Conservation (phyloP, 1,140 invertebrate genomes). For the Cherax quadricarinatus region DNA sequence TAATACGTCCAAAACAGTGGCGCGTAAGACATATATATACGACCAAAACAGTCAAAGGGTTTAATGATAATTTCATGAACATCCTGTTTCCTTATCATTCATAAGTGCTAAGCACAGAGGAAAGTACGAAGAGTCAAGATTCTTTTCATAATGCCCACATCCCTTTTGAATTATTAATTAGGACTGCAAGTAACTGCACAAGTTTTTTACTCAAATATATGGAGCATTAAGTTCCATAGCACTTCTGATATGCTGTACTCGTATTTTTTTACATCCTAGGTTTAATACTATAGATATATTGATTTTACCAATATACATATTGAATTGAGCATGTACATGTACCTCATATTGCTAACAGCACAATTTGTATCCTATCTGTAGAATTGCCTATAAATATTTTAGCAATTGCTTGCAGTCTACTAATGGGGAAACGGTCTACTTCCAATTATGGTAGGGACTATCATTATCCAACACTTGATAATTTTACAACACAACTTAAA, state of each 20-base stretch:
- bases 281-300: no score
- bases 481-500: not conserved
- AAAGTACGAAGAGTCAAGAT: not conserved
- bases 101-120: not conserved
- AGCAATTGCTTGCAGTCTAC: not conserved
- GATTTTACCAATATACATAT: no score
- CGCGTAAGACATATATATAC: no score
- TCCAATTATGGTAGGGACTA: conserved; percentile 10
- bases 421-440: conserved; percentile 35
- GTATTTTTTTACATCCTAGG: no score
- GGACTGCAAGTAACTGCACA: not conserved
- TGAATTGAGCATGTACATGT: no score
- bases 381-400: not conserved
- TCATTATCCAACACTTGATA: conserved; percentile 28
- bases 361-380: not conserved
- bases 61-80: not conserved
- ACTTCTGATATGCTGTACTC: no score
- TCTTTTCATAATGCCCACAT: not conserved
- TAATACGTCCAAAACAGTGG: no score
- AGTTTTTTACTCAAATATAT: no score
- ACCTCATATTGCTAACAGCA: no score
- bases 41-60: no score
- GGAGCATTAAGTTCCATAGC: no score
- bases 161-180: conserved; percentile 8
- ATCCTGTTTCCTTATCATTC: not conserved